These are phyloP conservation scores for Coregonus suidteri DNA, from an alignment of 2,797 vertebrate species.

Conservation along the genomic window DNA sequence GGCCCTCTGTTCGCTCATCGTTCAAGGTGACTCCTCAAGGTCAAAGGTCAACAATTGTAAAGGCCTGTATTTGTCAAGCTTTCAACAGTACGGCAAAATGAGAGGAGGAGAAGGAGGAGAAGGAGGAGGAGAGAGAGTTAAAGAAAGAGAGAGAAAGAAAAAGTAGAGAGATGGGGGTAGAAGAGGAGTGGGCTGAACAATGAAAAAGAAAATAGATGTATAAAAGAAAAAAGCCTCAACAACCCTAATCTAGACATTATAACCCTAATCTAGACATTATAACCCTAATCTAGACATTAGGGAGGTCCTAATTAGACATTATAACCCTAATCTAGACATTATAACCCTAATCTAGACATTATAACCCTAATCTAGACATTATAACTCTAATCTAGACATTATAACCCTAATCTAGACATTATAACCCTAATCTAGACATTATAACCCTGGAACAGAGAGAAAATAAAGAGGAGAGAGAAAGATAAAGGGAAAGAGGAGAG, in stretches of 20 bases:
- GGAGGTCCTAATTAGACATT: too few species aligned
- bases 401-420: conserved; percentile 64
- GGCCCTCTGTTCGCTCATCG: conserved; percentile 41
- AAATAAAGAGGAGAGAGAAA: conserved; percentile 60
- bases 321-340: conserved; percentile 64
- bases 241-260: conserved; percentile 64
- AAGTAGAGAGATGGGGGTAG: conserved; percentile 37
- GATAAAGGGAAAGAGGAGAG: conserved; percentile 21
- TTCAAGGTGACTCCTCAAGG: conserved; percentile 59
- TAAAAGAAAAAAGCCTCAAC: conserved; percentile 68
- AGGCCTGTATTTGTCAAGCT: conserved; percentile 3
- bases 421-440: conserved; percentile 64
- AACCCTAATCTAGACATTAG: conserved; percentile 67
- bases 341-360: conserved; percentile 64
- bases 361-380: conserved; percentile 64
- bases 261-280: conserved; percentile 64
- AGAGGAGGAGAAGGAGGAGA: conserved; percentile 1
- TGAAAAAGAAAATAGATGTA: too few species aligned
- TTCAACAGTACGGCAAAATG: conserved; percentile 3
- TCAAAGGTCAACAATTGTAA: conserved; percentile 62
- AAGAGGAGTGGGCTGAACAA: conserved; percentile 50
- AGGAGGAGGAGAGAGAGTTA: neutral
- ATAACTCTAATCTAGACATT: too few species aligned
- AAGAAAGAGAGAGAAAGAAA: conserved; percentile 13
- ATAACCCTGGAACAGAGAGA: conserved; percentile 52